Conservation (phyloP, 1,140 invertebrate genomes). For the Diachasma alloeum region DNA sequence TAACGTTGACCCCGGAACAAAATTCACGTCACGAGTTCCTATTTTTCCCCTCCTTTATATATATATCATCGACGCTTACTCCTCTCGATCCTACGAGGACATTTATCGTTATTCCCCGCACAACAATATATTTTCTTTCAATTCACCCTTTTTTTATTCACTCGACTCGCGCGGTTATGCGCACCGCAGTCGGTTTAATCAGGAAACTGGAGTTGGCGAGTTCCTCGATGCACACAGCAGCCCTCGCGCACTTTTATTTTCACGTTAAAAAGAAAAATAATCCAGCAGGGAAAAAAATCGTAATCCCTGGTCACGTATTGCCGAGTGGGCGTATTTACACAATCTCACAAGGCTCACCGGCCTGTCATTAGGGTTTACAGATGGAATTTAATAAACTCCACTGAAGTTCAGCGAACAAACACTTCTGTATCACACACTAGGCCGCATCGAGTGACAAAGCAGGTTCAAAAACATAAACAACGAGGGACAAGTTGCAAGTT, state of each 20-base stretch:
- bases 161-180: not conserved
- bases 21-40: not conserved
- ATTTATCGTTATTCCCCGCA: not conserved
- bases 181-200: not conserved
- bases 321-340: slow-evolving; percentile 1
- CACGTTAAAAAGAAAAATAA: not conserved
- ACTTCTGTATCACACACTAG: too few species aligned
- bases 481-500: too few species aligned
- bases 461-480: too few species aligned
- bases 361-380: slow-evolving; percentile 2
- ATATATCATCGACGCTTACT: not conserved
- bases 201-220: not conserved
- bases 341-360: not conserved
- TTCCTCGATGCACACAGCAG: not conserved
- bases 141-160: not conserved
- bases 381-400: not conserved
- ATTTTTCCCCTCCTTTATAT: not conserved
- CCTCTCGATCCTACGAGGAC: not conserved
- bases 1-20: not conserved
- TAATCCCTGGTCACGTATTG: slow-evolving; percentile 11
- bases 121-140: not conserved
- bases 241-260: not conserved
- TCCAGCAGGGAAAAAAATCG: too few species aligned
- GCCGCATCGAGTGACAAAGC: too few species aligned
- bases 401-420: too few species aligned